phyloP scores from a whole-genome alignment of 1,140 invertebrate genomes.

The Euschistus heros region DNA sequence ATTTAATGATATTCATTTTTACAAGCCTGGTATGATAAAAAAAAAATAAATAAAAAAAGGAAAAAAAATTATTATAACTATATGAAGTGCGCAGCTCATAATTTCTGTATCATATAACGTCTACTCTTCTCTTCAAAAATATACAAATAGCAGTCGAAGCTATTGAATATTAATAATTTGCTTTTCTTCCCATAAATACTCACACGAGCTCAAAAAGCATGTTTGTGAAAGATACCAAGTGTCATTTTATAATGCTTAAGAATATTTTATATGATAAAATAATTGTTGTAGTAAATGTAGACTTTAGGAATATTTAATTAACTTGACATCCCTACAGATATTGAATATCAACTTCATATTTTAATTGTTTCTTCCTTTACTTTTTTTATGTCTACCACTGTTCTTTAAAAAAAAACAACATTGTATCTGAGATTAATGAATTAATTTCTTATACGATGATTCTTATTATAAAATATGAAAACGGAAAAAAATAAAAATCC shows the following conservation, averaged over 20 bases:
- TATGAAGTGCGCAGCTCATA: background rate
- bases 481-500: background rate
- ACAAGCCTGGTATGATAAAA: background rate
- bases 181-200: background rate
- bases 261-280: background rate
- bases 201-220: slow-evolving; percentile 1
- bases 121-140: background rate
- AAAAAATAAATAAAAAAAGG: background rate
- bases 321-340: background rate
- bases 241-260: background rate
- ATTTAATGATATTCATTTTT: background rate
- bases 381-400: background rate
- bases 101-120: background rate
- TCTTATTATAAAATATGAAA: background rate
- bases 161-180: background rate
- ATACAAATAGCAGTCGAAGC: background rate
- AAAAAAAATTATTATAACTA: background rate
- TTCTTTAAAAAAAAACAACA: background rate
- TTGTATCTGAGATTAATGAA: no score
- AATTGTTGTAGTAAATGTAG: slow-evolving; percentile 1
- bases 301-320: background rate
- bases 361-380: background rate
- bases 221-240: background rate
- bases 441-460: background rate
- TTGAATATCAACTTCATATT: background rate